Evolutionary conservation across 2,113 vertebrate species (phyloP), one percentile per base, ranked within the genome.

Genomic region (Poeciliopsis prolifica): DNA sequence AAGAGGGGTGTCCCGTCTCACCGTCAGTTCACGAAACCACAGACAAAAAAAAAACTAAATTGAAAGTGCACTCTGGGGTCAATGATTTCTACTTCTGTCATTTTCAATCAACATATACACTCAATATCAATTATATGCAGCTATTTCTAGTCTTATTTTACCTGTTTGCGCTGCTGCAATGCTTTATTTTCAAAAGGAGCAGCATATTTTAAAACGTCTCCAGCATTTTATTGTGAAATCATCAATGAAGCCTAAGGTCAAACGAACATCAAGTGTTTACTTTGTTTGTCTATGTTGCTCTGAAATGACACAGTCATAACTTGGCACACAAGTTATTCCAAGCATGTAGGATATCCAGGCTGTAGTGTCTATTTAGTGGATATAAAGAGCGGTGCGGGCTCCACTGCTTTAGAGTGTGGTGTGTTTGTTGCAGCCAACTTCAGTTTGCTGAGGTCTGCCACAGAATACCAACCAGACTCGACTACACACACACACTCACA

Each of bases 401-500:
- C 13, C 33, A 1, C n/a, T 15, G 33, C 44, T 76, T 67, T 62
- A 37, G 33, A 78, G 30, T 33, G 66, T 44, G 37, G 54, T 40
- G 78, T 28, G 33, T 37, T 68, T 75, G 33, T 48, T 63, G 14
- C 22, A 68, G 77, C 68, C 68, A 72, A 51, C 48, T 68, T 78
- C 33, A 69, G 44, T 40, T 77, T 75, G 61, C 75, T 67, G 75
- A 75, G 63, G 74, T 78, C 64, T 69, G 40, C 81, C 78, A 70
- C 78, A 70, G 78, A 86, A 86, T 86, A 75, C 72, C 74, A 81
- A 72, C 1, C 60, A 68, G 74, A 61, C 54, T 70, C 26, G 14
- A 70, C 37, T 37, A 61, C 54, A 67, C 30, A 72, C 29, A 31
- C 54, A 44, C 28, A 33, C 31, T 0, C 31, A 33, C 31, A 61